A percentile compares a stretch with the other conserved stretches of the same genome.
These are phyloP conservation scores for Amniataba percoides DNA, from an alignment of 2,797 vertebrate species.

Conservation along the genomic window DNA sequence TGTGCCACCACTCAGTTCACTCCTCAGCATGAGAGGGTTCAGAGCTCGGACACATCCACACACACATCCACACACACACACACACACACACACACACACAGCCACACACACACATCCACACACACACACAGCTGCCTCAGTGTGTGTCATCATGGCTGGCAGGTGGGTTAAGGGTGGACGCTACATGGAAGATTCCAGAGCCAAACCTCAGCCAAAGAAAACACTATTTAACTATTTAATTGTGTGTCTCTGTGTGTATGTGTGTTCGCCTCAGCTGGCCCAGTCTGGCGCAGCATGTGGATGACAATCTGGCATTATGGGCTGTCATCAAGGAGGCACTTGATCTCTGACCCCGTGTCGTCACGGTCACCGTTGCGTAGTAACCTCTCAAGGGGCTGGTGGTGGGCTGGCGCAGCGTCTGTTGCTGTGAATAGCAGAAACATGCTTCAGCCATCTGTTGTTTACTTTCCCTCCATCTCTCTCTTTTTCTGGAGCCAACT, in stretches of 20 bases:
- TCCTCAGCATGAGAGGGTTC: slow-evolving; percentile 65
- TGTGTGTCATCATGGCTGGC: slow-evolving; percentile 66
- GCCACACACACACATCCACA: slow-evolving; percentile 31
- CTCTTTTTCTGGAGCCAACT: slow-evolving; percentile 60
- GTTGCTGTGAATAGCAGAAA: slow-evolving; percentile 68
- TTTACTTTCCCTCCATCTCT: slow-evolving; percentile 77
- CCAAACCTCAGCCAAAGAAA: slow-evolving; percentile 58
- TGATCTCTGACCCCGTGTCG: slow-evolving; percentile 72
- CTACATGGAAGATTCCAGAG: slow-evolving; percentile 65
- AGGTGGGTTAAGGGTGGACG: slow-evolving; percentile 68
- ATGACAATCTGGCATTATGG: slow-evolving; percentile 63
- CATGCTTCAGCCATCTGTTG: slow-evolving; percentile 84
- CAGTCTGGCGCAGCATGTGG: slow-evolving; percentile 48
- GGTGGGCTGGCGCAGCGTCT: slow-evolving; percentile 57
- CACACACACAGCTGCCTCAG: slow-evolving; percentile 50
- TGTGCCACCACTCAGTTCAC: slow-evolving; percentile 61
- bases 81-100: slow-evolving; percentile 35
- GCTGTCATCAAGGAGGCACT: slow-evolving; percentile 62
- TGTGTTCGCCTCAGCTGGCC: slow-evolving; percentile 30
- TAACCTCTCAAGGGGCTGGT: slow-evolving; percentile 66
- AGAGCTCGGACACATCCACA: slow-evolving; percentile 48
- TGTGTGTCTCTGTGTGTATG: slow-evolving; percentile 19
- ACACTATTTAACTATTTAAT: slow-evolving; percentile 43
- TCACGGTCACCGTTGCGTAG: slow-evolving; percentile 66
- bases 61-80: slow-evolving; percentile 28